Base-by-base conservation (phyloP, 2,888 invertebrate genomes). In the Cheilosia vernalis region DNA sequence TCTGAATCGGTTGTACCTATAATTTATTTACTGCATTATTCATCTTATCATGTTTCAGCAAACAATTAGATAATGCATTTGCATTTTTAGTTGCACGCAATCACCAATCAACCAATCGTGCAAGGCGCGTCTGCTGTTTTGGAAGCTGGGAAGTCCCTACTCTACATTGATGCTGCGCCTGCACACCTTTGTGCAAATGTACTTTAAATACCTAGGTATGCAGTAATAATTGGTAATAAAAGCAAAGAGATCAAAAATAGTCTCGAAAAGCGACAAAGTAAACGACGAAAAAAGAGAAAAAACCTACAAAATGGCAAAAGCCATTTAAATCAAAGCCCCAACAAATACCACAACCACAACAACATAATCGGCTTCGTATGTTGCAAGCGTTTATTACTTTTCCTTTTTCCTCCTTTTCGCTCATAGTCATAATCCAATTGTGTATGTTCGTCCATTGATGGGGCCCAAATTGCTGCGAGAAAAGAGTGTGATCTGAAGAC, bases 311-410 rank as follows among this genome's bases (percentile, higher is more conserved):
- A 61, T 77, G 44, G 53, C 61, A 61, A 61, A 61, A 66, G 42
- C 51, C 76, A 56, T 44, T 10, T 2, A 73, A 74, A 58, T 58
- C 40, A 30, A 69, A 40, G 27, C 44, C 33, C 4, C 13, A 53
- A 61, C 24, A 2, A 24, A 24, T 3, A 0, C 61, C 24, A 76
- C 51, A 61, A 76, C 55, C 10, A 37, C 77, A 61, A 69, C 77
- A 69, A 55, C 69, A 55, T 77, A 69, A 77, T 67, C 69, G 69
- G 42, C 61, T 69, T 74, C 17, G 56, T 74, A 51, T 63, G 76
- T 47, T 77, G 60, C 49, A 53, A 77, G 44, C 42, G 67, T 67
- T 67, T 60, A 56, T 58, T 63, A 37, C 30, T 47, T 56, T 60
- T 70, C 9, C 58, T 33, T 49, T 40, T 33, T 40, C 10, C 58